Evolutionary conservation across 2,797 vertebrate species (phyloP).

Genomic region (Esox lucius): DNA sequence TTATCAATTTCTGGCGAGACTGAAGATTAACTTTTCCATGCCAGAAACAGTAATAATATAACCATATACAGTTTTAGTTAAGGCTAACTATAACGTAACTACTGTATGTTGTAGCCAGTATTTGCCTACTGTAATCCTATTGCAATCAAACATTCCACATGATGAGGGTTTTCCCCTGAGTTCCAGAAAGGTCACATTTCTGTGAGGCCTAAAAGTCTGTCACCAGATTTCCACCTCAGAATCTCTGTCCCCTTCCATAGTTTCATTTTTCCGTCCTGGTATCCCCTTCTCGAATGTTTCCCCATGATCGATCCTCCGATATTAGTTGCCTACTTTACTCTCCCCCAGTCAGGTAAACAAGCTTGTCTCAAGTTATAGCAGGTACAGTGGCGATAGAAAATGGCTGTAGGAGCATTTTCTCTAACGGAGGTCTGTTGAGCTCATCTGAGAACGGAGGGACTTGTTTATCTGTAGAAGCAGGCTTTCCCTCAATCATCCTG

Average conservation of each 20-base stretch:
- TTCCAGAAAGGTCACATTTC: constrained; percentile 40
- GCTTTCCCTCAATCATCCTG: constrained; percentile 61
- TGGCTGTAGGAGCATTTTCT: constrained; percentile 61
- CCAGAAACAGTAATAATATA: too few species aligned
- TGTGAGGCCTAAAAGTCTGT: constrained; percentile 34
- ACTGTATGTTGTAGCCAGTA: too few species aligned
- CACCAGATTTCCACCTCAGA: not conserved
- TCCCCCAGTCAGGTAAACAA: constrained; percentile 50
- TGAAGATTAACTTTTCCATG: too few species aligned
- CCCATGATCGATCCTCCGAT: constrained; percentile 17
- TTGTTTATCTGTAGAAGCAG: constrained; percentile 72
- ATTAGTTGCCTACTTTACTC: constrained; percentile 34
- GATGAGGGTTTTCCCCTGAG: constrained; percentile 43
- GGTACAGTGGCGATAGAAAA: constrained; percentile 52
- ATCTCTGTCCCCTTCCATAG: not conserved
- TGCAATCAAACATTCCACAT: constrained; percentile 27
- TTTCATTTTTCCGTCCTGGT: not conserved
- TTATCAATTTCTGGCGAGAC: too few species aligned
- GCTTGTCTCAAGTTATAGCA: constrained; percentile 54
- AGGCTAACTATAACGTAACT: too few species aligned
- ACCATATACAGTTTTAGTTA: too few species aligned
- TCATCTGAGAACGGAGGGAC: constrained; percentile 56
- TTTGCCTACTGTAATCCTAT: too few species aligned
- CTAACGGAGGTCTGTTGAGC: constrained; percentile 49
- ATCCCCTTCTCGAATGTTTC: constrained; percentile 4